Percentiles rank a stretch among this genome's conserved stretches.
Evolutionary conservation across 2,797 vertebrate genomes (phyloP).

Genomic region (Urophycis tenuis): DNA sequence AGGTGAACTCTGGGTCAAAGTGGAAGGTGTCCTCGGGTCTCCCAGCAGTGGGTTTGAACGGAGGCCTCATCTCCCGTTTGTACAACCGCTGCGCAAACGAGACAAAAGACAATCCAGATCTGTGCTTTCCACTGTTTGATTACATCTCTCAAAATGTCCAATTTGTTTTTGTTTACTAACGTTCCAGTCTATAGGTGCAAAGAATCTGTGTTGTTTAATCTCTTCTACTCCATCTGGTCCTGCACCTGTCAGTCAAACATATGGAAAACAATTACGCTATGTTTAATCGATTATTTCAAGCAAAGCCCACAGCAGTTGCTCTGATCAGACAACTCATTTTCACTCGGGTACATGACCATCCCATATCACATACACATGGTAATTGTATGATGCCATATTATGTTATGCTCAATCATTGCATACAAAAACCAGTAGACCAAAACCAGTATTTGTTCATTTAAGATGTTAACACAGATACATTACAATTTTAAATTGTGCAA

Average conservation of each 20-base stretch:
- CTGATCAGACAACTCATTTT: not conserved
- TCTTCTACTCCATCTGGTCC: slow-evolving; percentile 79
- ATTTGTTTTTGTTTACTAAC: slow-evolving; percentile 56
- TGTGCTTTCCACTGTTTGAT: not conserved
- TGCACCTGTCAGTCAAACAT: slow-evolving; percentile 62
- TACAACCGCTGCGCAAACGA: slow-evolving; percentile 78
- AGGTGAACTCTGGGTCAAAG: slow-evolving; percentile 96
- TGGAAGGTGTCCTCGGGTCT: slow-evolving; percentile 97
- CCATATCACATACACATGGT: not conserved
- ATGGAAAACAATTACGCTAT: slow-evolving; percentile 6
- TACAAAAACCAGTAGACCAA: not conserved
- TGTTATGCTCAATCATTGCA: no score
- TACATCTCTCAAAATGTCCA: not conserved
- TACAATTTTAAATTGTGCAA: not conserved
- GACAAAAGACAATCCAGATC: slow-evolving; percentile 6
- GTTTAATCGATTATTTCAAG: not conserved
- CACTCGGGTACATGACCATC: not conserved
- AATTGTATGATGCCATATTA: no score
- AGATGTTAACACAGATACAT: not conserved
- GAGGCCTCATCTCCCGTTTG: slow-evolving; percentile 85
- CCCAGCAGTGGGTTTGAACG: slow-evolving; percentile 92
- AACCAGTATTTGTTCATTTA: not conserved
- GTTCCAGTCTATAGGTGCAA: slow-evolving; percentile 76
- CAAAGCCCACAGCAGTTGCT: not conserved
- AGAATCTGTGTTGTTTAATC: slow-evolving; percentile 77